These are phyloP conservation scores for Keiferia lycopersicella DNA, from an alignment of 2,888 invertebrate genomes.

Conservation along the genomic window DNA sequence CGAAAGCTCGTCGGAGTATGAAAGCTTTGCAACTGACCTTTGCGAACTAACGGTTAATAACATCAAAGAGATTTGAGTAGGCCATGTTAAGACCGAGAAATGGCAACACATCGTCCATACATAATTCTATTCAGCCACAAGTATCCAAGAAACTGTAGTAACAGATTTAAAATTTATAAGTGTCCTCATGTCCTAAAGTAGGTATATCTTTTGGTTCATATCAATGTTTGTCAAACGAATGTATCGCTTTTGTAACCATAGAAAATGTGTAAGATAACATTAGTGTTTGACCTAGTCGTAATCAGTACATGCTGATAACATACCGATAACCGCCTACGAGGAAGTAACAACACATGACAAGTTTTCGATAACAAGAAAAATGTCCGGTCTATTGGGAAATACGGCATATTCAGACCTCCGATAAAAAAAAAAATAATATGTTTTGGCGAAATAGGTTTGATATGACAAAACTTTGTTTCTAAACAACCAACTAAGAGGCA, in stretches of 20 bases:
- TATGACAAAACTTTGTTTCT: neutral
- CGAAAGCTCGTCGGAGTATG: neutral
- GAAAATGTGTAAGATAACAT: constrained; percentile 24
- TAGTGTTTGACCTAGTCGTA: constrained; percentile 26
- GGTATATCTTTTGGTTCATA: neutral
- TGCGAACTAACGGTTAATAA: neutral
- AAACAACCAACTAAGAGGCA: neutral
- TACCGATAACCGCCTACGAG: constrained; percentile 62
- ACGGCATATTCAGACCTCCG: neutral
- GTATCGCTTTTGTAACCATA: neutral
- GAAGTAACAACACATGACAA: constrained; percentile 50
- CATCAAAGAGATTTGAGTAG: neutral
- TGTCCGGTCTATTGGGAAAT: constrained; percentile 6
- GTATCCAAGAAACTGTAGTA: too few relatives aligned
- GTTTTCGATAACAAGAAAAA: constrained; percentile 37
- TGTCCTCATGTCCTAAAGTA: neutral
- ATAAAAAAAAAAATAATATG: neutral
- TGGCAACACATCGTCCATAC: neutral
- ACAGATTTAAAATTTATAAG: too few relatives aligned
- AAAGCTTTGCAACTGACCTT: neutral
- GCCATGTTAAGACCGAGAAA: neutral
- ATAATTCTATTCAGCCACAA: neutral
- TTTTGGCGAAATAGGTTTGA: neutral
- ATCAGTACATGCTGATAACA: constrained; percentile 53
- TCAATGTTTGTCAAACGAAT: neutral